A percentile compares a stretch with the other conserved stretches of the same genome.
phyloP scores from a whole-genome alignment of 2,888 invertebrate species.

The Philonicus albiceps region DNA sequence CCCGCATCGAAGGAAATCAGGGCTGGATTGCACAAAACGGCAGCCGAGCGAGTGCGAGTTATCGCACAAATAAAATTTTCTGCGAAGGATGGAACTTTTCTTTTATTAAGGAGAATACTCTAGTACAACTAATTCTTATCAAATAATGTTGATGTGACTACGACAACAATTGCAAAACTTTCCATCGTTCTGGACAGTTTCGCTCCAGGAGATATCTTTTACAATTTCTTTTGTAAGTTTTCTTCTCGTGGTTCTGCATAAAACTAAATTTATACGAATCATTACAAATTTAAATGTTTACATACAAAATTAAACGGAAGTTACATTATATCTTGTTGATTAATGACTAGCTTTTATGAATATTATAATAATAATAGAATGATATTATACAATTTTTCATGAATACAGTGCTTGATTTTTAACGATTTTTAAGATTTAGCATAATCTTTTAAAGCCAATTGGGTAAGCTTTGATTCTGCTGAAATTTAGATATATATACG shows the following conservation, averaged over 20 bases:
- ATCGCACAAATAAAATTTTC: conserved; percentile 40
- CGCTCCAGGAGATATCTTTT: neutral
- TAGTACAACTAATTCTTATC: conserved; percentile 31
- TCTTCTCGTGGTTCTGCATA: neutral
- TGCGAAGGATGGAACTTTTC: conserved; percentile 27
- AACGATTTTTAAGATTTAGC: no score
- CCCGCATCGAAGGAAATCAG: conserved; percentile 31
- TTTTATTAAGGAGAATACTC: neutral
- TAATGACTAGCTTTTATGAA: neutral
- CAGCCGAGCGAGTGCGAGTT: conserved; percentile 24
- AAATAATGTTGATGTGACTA: conserved; percentile 6
- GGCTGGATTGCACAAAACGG: conserved; percentile 26
- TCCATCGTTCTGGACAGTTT: neutral
- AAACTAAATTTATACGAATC: neutral
- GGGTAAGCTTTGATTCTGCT: no score
- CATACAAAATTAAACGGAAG: neutral
- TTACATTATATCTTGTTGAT: neutral
- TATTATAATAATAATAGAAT: no score
- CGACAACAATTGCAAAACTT: conserved; percentile 35
- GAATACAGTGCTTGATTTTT: no score
- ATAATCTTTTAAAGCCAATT: no score
- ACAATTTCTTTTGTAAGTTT: neutral
- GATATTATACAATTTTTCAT: no score
- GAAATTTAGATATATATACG: no score
- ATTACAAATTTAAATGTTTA: neutral